Evolutionary conservation across 2,888 invertebrate species (phyloP).

Genomic region (Pomacea canaliculata): DNA sequence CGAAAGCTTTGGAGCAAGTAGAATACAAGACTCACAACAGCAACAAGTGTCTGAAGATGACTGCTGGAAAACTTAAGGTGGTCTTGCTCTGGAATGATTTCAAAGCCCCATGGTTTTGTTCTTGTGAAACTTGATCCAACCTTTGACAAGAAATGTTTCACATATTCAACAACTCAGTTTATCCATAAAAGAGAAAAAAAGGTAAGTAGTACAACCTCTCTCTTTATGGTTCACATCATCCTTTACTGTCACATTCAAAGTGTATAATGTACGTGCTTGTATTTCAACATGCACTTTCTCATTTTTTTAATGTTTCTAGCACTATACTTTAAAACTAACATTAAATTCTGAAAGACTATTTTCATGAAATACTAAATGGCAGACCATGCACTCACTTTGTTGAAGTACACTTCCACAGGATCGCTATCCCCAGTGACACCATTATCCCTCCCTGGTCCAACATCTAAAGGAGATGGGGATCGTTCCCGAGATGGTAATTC

Average conservation of each 20-base stretch:
- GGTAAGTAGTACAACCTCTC: no score
- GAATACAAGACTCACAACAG: constrained; percentile 56
- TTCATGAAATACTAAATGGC: no score
- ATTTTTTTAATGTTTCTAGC: no score
- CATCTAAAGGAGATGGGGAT: constrained; percentile 45
- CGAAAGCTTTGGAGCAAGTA: neutral
- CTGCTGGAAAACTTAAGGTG: constrained; percentile 63
- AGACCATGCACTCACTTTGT: constrained; percentile 73
- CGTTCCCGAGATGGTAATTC: constrained; percentile 31
- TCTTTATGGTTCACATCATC: no score
- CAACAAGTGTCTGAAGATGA: constrained; percentile 65
- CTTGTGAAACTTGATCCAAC: constrained; percentile 85
- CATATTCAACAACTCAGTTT: no score
- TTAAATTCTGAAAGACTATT: no score
- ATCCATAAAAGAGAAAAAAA: no score
- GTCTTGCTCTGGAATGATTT: constrained; percentile 59
- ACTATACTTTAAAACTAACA: no score
- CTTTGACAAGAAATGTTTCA: neutral
- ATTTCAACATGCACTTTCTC: no score
- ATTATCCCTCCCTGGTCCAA: constrained; percentile 8
- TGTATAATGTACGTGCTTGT: no score
- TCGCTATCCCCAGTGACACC: constrained; percentile 70
- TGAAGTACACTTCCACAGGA: constrained; percentile 88
- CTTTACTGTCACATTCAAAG: no score
- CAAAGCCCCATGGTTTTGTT: constrained; percentile 62